These are phyloP conservation scores for Pseudomyrmex cubaensis DNA, from an alignment of 1,140 invertebrate species.

Conservation along the genomic window DNA sequence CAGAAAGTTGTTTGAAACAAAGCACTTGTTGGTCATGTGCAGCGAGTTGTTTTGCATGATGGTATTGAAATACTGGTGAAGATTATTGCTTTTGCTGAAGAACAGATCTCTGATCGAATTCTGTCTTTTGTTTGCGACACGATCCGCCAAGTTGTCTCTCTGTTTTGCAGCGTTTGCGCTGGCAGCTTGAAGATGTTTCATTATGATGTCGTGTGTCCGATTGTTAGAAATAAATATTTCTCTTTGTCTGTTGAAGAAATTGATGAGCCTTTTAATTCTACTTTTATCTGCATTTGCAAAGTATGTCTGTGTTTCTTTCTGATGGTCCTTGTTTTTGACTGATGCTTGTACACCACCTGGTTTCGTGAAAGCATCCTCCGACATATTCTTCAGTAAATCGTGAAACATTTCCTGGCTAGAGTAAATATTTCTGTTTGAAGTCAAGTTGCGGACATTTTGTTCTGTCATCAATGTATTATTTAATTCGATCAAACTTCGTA, in stretches of 20 bases:
- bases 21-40: constrained; percentile 67
- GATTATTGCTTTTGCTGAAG: background rate
- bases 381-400: background rate
- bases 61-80: background rate
- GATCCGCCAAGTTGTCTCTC: background rate
- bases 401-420: background rate
- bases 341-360: background rate
- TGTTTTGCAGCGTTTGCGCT: constrained; percentile 21
- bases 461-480: background rate
- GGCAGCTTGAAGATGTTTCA: constrained; percentile 67
- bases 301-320: background rate
- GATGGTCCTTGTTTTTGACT: background rate
- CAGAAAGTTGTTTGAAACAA: constrained; percentile 71
- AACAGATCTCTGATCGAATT: background rate
- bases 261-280: background rate
- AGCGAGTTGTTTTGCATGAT: background rate
- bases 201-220: constrained; percentile 65
- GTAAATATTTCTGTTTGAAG: no score
- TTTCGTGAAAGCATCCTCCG: background rate
- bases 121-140: constrained; percentile 11
- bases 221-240: constrained; percentile 22
- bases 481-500: constrained; percentile 15
- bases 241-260: background rate
- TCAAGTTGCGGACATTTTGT: background rate
- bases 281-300: background rate